These are phyloP conservation scores for Eumaeus atala DNA, from an alignment of 1,140 invertebrate species.

Conservation along the genomic window DNA sequence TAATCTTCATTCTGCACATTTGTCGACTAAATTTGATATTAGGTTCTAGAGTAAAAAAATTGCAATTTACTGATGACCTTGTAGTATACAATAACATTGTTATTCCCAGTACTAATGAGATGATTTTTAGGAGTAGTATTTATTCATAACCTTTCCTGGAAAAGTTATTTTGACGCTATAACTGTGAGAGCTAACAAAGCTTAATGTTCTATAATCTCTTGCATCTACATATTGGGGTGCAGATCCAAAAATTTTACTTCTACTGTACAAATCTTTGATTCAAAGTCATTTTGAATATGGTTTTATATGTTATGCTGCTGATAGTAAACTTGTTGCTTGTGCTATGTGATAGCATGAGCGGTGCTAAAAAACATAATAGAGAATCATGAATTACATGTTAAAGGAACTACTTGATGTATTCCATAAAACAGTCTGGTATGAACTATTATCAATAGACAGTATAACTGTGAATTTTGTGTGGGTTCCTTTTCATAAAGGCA, in stretches of 20 bases:
- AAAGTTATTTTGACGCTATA: constrained; percentile 18
- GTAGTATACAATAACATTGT: constrained; percentile 16
- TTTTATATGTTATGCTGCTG: constrained; percentile 18
- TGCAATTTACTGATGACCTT: constrained; percentile 31
- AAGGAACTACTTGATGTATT: too few relatives aligned
- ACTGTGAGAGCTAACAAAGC: constrained; percentile 17
- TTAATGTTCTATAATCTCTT: constrained; percentile 25
- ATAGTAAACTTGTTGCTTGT: constrained; percentile 15
- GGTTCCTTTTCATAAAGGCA: too few relatives aligned
- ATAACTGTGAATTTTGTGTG: too few relatives aligned
- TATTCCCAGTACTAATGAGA: constrained; percentile 5
- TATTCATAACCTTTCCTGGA: constrained; percentile 22
- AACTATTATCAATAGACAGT: too few relatives aligned
- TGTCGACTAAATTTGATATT: constrained; percentile 20
- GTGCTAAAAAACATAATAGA: too few relatives aligned
- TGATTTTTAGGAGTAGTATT: constrained; percentile 22
- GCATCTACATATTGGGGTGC: constrained; percentile 17
- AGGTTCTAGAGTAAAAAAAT: constrained; percentile 18
- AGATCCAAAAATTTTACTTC: constrained; percentile 24
- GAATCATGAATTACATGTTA: too few relatives aligned
- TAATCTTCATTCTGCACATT: constrained; percentile 27
- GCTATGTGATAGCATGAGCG: too few relatives aligned
- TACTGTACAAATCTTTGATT: constrained; percentile 24
- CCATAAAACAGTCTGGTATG: too few relatives aligned
- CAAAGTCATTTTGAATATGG: constrained; percentile 28